Percentiles rank a stretch among this genome's conserved stretches.
These are phyloP conservation scores for Mormyrops attenuatus DNA, from an alignment of 2,797 vertebrate species.

Conservation along the genomic window DNA sequence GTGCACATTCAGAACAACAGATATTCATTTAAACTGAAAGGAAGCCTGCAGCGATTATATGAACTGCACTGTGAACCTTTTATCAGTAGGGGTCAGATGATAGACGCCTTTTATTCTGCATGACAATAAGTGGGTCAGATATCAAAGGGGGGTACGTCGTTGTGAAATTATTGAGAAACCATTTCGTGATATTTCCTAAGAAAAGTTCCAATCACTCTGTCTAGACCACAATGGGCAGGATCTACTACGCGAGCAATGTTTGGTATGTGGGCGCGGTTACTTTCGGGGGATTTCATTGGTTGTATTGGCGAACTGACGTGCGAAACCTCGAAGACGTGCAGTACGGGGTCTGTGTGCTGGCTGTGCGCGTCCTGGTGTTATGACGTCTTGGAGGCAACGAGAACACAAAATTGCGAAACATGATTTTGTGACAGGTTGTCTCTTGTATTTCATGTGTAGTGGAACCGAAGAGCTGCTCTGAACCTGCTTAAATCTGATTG, in stretches of 20 bases:
- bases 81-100: not conserved
- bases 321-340: not conserved
- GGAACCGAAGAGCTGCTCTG: not conserved
- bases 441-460: not conserved
- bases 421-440: not conserved
- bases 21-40: not conserved
- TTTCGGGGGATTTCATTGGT: not conserved
- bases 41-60: not conserved
- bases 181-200: not conserved
- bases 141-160: not conserved
- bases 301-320: not conserved
- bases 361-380: not conserved
- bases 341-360: not conserved
- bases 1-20: not conserved
- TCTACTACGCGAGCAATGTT: not conserved
- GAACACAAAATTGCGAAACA: not conserved
- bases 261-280: not conserved
- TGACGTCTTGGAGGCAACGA: not conserved
- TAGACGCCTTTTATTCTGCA: not conserved
- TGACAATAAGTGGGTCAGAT: not conserved
- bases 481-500: not conserved
- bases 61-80: not conserved
- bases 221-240: not conserved
- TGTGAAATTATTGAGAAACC: not conserved
- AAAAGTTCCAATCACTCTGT: not conserved